Evolutionary conservation across 2,888 invertebrate genomes (phyloP), one percentile per base, ranked within the genome.

Genomic region (Choreutis nemorana): DNA sequence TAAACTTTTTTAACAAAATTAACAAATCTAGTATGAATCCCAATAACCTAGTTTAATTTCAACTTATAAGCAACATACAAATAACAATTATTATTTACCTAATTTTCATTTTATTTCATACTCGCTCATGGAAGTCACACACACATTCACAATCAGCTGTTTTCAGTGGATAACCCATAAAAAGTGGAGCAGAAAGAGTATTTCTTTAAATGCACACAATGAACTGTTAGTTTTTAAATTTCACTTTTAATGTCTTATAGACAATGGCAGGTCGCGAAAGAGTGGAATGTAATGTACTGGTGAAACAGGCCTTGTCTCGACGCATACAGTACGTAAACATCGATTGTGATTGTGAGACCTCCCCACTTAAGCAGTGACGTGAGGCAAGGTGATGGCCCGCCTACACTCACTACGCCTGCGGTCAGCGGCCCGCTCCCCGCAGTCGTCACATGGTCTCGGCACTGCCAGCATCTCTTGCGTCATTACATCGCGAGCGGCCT

Each of bases 101-200:
- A 72, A 64, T 60, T 77, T 70, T 75, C 77, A 78, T 78, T 63
- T 77, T 78, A 75, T 67, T 70, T 72, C 77, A 78, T 78, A 64
- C 54, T 70, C 58, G 45, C 44, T 39, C 55, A 55, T 59, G 55
- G 50, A 55, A 59, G 35, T 29, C 30, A 42, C 44, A n/a, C n/a
- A n/a, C 15, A 4, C 26, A 26, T n/a, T 45, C 52, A n/a, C n/a
- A n/a, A n/a, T 57, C 70, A 64, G 71, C 63, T 60, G 58, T 57
- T 59, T 43, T 48, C 41, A 39, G n/a, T n/a, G n/a, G n/a, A n/a
- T n/a, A n/a, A n/a, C n/a, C n/a, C n/a, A n/a, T n/a, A n/a, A n/a
- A n/a, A n/a, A n/a, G n/a, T n/a, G n/a, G n/a, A n/a, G n/a, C n/a
- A n/a, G n/a, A n/a, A n/a, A n/a, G n/a, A n/a, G n/a, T n/a, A n/a